Conservation (phyloP, 2,797 vertebrate species). For the Pangasius larnaudii region DNA sequence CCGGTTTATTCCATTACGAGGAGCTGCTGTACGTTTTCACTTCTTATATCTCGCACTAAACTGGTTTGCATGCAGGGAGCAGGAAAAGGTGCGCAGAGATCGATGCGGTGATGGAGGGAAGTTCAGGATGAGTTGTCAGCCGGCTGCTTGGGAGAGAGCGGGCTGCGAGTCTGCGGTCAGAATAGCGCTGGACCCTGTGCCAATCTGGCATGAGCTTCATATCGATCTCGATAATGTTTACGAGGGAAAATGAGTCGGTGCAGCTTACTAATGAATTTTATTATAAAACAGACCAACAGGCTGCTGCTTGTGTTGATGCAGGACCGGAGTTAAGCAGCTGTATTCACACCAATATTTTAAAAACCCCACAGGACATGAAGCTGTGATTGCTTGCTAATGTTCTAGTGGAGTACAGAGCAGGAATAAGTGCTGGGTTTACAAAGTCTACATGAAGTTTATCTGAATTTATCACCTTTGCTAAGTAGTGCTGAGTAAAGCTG, state of each 20-base stretch:
- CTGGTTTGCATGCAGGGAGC: neutral
- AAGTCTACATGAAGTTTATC: neutral
- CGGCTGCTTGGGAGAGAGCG: neutral
- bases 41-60: neutral
- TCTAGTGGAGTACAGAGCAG: neutral
- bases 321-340: neutral
- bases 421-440: neutral
- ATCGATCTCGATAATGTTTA: conserved; percentile 15
- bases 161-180: neutral
- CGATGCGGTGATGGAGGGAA: neutral
- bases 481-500: neutral
- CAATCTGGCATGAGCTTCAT: neutral
- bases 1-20: neutral
- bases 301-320: neutral
- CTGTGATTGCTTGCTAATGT: neutral
- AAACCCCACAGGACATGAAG: neutral
- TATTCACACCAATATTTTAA: neutral
- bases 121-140: neutral
- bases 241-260: neutral
- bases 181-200: neutral
- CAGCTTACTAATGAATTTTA: conserved; percentile 12
- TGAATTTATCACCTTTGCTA: neutral
- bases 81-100: neutral
- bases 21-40: neutral
- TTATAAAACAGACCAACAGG: neutral